Evolutionary conservation across 2,888 invertebrate species (phyloP).

Genomic region (Sphecodes monilicornis): DNA sequence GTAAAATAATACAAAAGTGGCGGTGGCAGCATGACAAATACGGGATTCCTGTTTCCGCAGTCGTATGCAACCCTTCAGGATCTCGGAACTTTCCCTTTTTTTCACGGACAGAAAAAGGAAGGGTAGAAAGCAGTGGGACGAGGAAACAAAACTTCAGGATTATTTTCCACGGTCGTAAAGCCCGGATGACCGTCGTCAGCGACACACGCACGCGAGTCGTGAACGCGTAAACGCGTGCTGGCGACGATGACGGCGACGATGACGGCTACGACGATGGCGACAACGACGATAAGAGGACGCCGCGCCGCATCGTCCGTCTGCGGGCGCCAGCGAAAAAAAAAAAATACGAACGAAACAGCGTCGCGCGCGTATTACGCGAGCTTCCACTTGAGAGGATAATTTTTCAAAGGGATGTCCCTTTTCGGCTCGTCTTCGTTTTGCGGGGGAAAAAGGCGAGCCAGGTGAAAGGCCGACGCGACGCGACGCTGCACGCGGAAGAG

Average conservation of each 20-base stretch:
- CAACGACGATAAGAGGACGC: neutral
- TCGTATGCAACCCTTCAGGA: neutral
- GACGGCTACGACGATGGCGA: no score
- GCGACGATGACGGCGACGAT: no score
- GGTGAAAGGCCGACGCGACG: conserved; percentile 38
- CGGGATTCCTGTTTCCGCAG: neutral
- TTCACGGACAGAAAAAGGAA: neutral
- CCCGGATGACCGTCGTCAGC: neutral
- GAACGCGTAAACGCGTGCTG: no score
- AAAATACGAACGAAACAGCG: conserved; percentile 35
- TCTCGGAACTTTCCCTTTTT: neutral
- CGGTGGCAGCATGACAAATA: neutral
- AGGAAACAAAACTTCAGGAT: neutral
- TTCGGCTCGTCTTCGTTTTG: conserved; percentile 73
- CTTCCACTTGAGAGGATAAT: conserved; percentile 81
- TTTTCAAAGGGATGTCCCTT: conserved; percentile 79
- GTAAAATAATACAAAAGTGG: neutral
- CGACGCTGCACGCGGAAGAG: neutral
- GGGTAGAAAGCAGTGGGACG: neutral
- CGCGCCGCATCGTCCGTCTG: conserved; percentile 15
- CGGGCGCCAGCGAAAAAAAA: conserved; percentile 48
- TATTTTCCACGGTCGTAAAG: conserved; percentile 14
- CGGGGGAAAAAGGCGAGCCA: conserved; percentile 39
- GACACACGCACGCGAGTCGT: neutral
- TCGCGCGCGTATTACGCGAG: conserved; percentile 73